Evolutionary conservation across 2,797 vertebrate genomes (phyloP), one percentile per base, ranked within the genome.

Genomic region (Girardinus metallicus): DNA sequence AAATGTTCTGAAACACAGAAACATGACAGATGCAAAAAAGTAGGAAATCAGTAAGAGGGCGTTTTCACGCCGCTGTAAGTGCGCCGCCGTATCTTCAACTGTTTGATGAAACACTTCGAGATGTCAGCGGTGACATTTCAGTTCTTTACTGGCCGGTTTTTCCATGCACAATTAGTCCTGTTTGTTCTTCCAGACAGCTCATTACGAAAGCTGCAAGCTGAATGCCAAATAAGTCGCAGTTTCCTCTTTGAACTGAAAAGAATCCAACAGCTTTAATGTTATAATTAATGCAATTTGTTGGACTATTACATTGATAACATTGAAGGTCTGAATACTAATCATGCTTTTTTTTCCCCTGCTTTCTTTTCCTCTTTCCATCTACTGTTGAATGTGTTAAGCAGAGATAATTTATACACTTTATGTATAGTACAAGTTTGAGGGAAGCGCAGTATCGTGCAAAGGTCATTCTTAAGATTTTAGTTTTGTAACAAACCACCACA

Each of bases 161-260:
- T 80, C 49, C 55, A 71, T 29, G 13, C 68, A 41, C 74, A 85
- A 62, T 86, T 77, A 77, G 76, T 82, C 70, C 31, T 51, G 39
- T 89, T 76, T 85, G 55, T 83, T 79, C 5, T 60, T 80, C 68
- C 60, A 83, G 81, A 79, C 36, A 23, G 62, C 80, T 84, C 88
- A 89, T 88, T 89, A 84, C 73, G 80, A 75, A 81, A 76, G 85
- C 21, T 1, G 4, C 64, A 71, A 60, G 36, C 78, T 82, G 82
- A 87, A 87, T 85, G 73, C 74, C 64, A 74, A 87, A 83, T 79
- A 0, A 76, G 74, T 55, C 73, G 57, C 55, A 7, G 47, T 77
- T 64, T 29, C 80, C 39, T 77, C 53, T 83, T 80, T 84, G 15
- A 76, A 36, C 53, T 53, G 60, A 78, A 76, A 84, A 72, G 73